These are phyloP conservation scores for Dryas iulia DNA, from an alignment of 1,140 invertebrate species.

Conservation along the genomic window DNA sequence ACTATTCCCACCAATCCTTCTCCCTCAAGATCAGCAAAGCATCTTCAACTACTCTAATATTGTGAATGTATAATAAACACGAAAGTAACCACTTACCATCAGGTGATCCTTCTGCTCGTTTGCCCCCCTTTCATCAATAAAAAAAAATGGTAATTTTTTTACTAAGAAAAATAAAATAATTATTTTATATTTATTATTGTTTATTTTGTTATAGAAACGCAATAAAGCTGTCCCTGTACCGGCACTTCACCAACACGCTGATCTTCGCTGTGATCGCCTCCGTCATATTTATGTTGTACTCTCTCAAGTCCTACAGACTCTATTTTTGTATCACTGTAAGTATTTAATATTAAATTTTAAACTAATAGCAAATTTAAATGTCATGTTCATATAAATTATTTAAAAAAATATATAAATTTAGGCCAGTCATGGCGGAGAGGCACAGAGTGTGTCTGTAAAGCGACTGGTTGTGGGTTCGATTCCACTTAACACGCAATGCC, in stretches of 20 bases:
- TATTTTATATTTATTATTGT: background rate
- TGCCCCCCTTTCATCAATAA: too few relatives aligned
- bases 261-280: conserved; percentile 94
- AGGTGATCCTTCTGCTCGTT: too few relatives aligned
- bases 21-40: too few relatives aligned
- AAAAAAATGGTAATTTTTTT: too few relatives aligned
- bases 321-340: conserved; percentile 86
- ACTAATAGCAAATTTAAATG: too few relatives aligned
- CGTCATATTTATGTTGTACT: conserved; percentile 95
- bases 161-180: background rate
- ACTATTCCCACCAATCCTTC: too few relatives aligned
- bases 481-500: too few relatives aligned
- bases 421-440: background rate
- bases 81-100: too few relatives aligned
- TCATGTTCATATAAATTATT: too few relatives aligned
- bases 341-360: conserved; percentile 31
- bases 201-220: conserved; percentile 84
- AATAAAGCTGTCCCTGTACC: conserved; percentile 94
- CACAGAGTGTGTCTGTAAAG: background rate
- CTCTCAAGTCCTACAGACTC: conserved; percentile 88
- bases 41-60: too few relatives aligned
- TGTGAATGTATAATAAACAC: too few relatives aligned
- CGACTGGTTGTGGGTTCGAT: too few relatives aligned
- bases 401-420: background rate
- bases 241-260: conserved; percentile 96